Percentiles rank a stretch among this genome's conserved stretches.
phyloP scores from a whole-genome alignment of 2,797 vertebrate species.

The Hafferia zeledoni region DNA sequence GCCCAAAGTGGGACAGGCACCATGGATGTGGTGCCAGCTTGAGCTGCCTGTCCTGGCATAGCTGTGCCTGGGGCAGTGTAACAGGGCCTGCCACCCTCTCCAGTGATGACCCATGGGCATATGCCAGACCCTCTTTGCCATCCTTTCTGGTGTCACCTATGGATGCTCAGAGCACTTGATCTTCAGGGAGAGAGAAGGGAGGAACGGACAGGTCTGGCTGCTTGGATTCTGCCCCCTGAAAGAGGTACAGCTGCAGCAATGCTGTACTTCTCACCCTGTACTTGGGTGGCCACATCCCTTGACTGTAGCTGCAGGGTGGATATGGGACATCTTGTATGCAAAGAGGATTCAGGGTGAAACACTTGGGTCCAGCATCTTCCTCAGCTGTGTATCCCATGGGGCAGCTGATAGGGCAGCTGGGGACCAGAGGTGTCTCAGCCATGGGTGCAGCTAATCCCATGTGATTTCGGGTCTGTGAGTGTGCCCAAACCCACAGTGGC shows the following conservation, averaged over 20 bases:
- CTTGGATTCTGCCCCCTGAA: neutral
- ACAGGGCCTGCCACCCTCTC: neutral
- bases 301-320: neutral
- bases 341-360: neutral
- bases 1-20: fast-evolving
- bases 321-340: neutral
- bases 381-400: fast-evolving
- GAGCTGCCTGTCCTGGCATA: neutral
- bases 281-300: neutral
- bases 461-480: neutral
- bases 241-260: neutral
- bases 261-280: neutral
- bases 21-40: neutral
- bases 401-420: fast-evolving
- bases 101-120: fast-evolving
- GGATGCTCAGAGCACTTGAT: neutral
- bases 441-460: neutral
- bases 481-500: neutral
- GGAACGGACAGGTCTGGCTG: fast-evolving
- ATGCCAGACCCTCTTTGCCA: neutral
- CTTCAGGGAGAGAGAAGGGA: neutral
- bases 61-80: neutral
- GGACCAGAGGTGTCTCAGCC: neutral
- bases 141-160: neutral
- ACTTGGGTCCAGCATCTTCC: neutral